phyloP scores from a whole-genome alignment of 2,797 vertebrate genomes.

The Oryzias sinensis region DNA sequence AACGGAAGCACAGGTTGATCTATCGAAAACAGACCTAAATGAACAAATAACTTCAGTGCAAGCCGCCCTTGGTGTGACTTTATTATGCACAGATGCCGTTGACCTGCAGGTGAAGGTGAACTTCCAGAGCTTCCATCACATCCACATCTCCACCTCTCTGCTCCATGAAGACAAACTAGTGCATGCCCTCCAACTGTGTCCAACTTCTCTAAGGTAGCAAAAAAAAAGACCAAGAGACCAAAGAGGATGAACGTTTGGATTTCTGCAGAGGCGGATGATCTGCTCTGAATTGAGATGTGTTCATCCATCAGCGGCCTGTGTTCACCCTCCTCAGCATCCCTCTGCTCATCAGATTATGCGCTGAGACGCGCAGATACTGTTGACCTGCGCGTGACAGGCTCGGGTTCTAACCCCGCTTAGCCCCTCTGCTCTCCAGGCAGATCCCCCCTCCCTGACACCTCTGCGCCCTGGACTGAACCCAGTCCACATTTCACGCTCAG shows the following conservation, averaged over 20 bases:
- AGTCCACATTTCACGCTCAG: conserved; percentile 35
- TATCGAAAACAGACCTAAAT: not conserved
- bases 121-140: no score
- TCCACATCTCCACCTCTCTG: no score
- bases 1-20: not conserved
- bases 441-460: conserved; percentile 22
- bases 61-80: conserved; percentile 48
- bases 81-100: conserved; percentile 28
- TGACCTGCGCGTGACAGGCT: conserved; percentile 46
- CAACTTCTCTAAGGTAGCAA: conserved; percentile 36
- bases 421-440: conserved; percentile 22
- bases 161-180: no score
- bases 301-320: no score
- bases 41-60: conserved; percentile 14
- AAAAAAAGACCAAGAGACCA: no score
- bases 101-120: no score
- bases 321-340: conserved; percentile 4
- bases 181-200: conserved; percentile 1
- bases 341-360: conserved; percentile 43
- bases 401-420: conserved; percentile 19
- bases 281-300: no score
- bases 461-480: conserved; percentile 34
- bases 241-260: no score
- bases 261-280: no score
- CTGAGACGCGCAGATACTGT: conserved; percentile 45